Base-by-base conservation (phyloP, 2,888 invertebrate species). In the Troides aeacus region DNA sequence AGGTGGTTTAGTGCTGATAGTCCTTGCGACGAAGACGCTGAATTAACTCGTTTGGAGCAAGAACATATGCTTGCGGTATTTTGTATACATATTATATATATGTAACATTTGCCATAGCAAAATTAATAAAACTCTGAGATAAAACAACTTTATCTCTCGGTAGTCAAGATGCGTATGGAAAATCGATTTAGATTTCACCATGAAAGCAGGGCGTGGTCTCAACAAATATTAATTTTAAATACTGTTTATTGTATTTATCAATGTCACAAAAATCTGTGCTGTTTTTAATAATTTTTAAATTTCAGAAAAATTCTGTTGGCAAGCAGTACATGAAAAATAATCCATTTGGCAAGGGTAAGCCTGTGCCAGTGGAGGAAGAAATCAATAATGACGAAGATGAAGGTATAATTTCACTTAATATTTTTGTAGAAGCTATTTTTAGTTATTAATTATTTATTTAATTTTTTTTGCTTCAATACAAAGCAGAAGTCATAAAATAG, bases 1-100 rank as follows among this genome's bases (percentile, higher is more conserved):
- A 87, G 94, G 72, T 95, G 95, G 95, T 95, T 95, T 82, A 93
- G 92, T 74, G 94, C 95, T 5, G 95, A 95, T 77, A 93, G 92
- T 76, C 94, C 95, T 15, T 93, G 94, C 77, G 94, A 95, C 76
- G 95, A 95, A 82, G 95, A 95, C 83, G 92, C 92, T 30, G 95
- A 95, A 83, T 79, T 95, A 69, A 85, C 93, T 6, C 92, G 93
- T 72, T 83, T 95, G 74, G 95, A 95, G 83, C 93, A 94, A 79
- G 94, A 94, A 75, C 93, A 95, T 79, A 93, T 94, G 80, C 83
- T 10, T 23, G 21, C 57, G 21, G 57, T 58, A 58, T 58, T 18
- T 58, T 58, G 21, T 58, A 23, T 58, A 23, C n/a, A n/a, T 58
- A 23, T 58, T 58, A 23, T n/a, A n/a, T 53, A 53, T 53, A 53